These are phyloP conservation scores for Aplodontia rufa DNA, from an alignment of 2,113 vertebrate genomes.

Conservation along the genomic window DNA sequence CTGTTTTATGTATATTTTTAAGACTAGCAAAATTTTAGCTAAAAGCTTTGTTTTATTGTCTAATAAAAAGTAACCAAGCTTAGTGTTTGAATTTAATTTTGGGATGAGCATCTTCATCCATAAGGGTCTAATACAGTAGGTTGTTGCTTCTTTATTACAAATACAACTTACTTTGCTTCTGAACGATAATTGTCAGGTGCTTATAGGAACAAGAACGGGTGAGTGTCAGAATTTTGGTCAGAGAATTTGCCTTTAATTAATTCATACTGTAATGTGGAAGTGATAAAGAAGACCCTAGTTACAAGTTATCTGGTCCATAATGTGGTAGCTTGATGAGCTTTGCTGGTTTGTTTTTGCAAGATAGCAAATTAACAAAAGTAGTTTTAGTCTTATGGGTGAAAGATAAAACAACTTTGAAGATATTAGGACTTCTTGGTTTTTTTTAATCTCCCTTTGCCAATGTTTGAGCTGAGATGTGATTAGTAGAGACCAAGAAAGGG, in stretches of 20 bases:
- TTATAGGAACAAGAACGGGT: neutral
- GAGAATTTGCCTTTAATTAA: slow-evolving; percentile 32
- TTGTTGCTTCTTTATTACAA: slow-evolving; percentile 34
- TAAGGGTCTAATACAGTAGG: neutral
- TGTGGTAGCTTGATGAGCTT: neutral
- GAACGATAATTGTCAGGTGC: neutral
- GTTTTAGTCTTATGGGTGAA: slow-evolving; percentile 10
- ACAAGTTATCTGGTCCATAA: neutral
- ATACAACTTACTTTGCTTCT: neutral
- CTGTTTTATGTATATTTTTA: neutral
- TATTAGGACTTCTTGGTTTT: neutral
- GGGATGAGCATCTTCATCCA: neutral
- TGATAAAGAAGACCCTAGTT: neutral
- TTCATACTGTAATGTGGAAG: neutral
- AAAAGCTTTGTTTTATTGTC: slow-evolving; percentile 21
- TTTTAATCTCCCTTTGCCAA: neutral
- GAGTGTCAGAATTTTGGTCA: neutral
- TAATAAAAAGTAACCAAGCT: slow-evolving; percentile 39
- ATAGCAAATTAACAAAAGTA: neutral
- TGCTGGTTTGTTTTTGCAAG: slow-evolving; percentile 35
- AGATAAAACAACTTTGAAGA: neutral
- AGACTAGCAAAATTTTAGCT: neutral
- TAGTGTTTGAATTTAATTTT: slow-evolving; percentile 31
- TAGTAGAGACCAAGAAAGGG: neutral
- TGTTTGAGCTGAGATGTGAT: neutral